A percentile compares a stretch with the other conserved stretches of the same genome.
These are phyloP conservation scores for Calephelis nemesis DNA, from an alignment of 1,140 invertebrate species.

Conservation along the genomic window DNA sequence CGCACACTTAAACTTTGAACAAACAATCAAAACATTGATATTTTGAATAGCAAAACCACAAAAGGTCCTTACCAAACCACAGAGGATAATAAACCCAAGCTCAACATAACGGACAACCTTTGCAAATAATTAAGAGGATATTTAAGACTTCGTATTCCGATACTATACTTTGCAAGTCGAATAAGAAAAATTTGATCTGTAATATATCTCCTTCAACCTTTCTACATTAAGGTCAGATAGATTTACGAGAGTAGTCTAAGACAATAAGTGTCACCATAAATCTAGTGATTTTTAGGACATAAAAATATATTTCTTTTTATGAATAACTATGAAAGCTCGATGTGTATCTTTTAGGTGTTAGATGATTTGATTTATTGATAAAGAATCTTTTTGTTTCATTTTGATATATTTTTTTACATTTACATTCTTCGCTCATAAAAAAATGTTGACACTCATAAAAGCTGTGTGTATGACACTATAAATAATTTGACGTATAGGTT, in stretches of 20 bases:
- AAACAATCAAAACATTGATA: too few species aligned
- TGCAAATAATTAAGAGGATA: too few species aligned
- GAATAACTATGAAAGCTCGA: background rate
- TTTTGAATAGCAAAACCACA: too few species aligned
- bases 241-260: conserved; percentile 8
- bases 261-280: conserved; percentile 13
- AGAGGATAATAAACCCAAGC: too few species aligned
- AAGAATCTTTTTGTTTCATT: background rate
- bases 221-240: background rate
- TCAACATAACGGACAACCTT: too few species aligned
- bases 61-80: too few species aligned
- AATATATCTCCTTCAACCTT: conserved; percentile 8
- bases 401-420: background rate
- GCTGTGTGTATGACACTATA: too few species aligned
- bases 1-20: too few species aligned
- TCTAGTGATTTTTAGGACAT: conserved; percentile 1
- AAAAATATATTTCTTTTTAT: background rate
- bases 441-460: too few species aligned
- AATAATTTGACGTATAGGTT: too few species aligned
- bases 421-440: too few species aligned
- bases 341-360: background rate
- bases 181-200: background rate
- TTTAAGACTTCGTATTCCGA: background rate
- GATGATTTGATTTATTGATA: background rate
- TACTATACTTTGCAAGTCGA: background rate